A percentile compares a stretch with the other conserved stretches of the same genome.
Conservation (phyloP, 2,797 vertebrate species). For the Semotilus atromaculatus region DNA sequence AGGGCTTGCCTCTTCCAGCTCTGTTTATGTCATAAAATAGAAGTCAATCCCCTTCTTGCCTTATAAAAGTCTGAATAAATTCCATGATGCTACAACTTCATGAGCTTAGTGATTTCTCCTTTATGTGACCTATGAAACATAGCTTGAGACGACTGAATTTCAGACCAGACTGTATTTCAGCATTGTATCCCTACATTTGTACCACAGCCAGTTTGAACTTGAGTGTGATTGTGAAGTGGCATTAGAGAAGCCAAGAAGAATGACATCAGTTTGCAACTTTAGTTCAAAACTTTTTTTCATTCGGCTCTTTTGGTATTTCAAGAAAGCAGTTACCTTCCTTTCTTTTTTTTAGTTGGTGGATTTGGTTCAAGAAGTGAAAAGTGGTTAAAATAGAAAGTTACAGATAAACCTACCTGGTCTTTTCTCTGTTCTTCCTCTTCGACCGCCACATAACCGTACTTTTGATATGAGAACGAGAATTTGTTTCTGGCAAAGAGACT, state of each 20-base stretch:
- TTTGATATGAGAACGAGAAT: constrained; percentile 90
- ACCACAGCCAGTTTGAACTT: neutral
- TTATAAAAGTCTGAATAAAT: constrained; percentile 39
- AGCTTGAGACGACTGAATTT: neutral
- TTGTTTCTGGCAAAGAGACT: constrained; percentile 92
- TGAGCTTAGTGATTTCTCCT: constrained; percentile 5
- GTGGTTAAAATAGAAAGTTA: constrained; percentile 3
- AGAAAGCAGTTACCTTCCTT: neutral
- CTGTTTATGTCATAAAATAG: constrained; percentile 24
- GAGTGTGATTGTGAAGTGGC: neutral
- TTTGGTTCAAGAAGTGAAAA: neutral
- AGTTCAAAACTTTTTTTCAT: constrained; percentile 13
- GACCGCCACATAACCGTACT: constrained; percentile 87
- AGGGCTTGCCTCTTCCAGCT: constrained; percentile 25
- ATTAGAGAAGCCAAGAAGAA: neutral
- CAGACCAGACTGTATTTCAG: neutral
- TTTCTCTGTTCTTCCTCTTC: constrained; percentile 80
- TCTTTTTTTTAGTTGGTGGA: neutral
- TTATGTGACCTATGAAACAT: constrained; percentile 3
- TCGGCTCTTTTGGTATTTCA: neutral
- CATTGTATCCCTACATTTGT: neutral
- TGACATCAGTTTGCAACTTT: neutral
- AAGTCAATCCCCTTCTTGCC: neutral
- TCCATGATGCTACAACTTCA: constrained; percentile 16
- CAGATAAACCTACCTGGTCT: constrained; percentile 81